A percentile compares a stretch with the other conserved stretches of the same genome.
Evolutionary conservation across 92 coral and sea anemone genomes (phyloP).

Genomic region (Actinostola sp.): DNA sequence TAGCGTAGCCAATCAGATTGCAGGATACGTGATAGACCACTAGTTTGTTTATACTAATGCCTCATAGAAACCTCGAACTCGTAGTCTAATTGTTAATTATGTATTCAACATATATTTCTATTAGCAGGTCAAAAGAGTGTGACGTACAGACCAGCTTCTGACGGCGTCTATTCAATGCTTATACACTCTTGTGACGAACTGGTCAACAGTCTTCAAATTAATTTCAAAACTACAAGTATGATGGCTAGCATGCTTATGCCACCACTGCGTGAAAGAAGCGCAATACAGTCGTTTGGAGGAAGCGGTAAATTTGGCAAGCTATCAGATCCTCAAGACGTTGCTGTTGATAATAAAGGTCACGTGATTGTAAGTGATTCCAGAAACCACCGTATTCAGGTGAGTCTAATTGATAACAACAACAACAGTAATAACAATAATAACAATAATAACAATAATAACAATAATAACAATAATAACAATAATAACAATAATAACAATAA

Average conservation of each 20-base stretch:
- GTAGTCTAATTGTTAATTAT: too few species aligned
- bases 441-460: too few species aligned
- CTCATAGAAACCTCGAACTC: too few species aligned
- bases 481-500: too few species aligned
- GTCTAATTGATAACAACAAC: not conserved
- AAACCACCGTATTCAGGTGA: constrained; percentile 90
- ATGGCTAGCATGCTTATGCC: constrained; percentile 39
- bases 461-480: too few species aligned
- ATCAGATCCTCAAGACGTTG: constrained; percentile 93
- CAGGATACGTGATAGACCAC: too few species aligned
- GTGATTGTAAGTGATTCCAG: constrained; percentile 92
- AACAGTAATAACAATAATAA: too few species aligned
- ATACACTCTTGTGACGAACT: constrained; percentile 58
- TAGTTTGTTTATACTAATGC: too few species aligned
- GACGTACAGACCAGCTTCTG: constrained; percentile 47
- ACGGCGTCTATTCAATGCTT: constrained; percentile 54
- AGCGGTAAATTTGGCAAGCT: constrained; percentile 79
- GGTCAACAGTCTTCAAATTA: constrained; percentile 71
- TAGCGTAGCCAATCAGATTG: too few species aligned
- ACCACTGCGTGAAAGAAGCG: constrained; percentile 70
- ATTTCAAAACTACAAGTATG: constrained; percentile 10
- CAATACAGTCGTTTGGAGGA: constrained; percentile 76
- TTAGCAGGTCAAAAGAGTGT: constrained; percentile 45
- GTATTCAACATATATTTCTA: too few species aligned
- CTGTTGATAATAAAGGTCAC: constrained; percentile 75